A percentile compares a stretch with the other conserved stretches of the same genome.
Conservation (phyloP, 2,113 vertebrate species). For the Probosciger aterrimus region DNA sequence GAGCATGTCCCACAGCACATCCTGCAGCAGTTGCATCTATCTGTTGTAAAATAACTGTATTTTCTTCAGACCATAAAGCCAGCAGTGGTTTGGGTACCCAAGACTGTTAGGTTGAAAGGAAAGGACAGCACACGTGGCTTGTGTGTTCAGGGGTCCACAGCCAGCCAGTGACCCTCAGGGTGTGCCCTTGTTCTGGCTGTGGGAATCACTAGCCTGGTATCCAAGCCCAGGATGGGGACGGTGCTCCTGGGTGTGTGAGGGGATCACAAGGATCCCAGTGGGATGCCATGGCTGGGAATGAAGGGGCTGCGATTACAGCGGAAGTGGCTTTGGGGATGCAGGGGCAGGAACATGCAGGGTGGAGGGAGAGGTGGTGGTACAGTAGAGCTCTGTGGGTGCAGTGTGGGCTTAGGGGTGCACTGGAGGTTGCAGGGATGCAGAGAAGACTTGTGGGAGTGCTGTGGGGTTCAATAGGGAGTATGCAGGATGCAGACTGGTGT, state of each 20-base stretch:
- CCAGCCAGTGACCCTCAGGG: neutral
- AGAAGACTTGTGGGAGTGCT: neutral
- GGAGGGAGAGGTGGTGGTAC: neutral
- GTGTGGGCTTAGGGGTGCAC: neutral
- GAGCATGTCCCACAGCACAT: neutral
- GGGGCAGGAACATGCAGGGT: neutral
- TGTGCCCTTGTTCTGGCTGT: neutral
- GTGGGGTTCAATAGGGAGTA: neutral
- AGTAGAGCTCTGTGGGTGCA: neutral
- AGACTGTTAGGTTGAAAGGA: neutral
- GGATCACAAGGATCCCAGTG: neutral
- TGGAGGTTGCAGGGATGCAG: neutral
- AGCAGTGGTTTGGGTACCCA: neutral
- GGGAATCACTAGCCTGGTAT: neutral
- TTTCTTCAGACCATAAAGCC: neutral
- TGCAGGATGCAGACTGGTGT: no score
- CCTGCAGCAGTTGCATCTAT: neutral
- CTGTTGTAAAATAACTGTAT: neutral
- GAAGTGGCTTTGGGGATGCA: neutral
- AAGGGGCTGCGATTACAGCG: neutral
- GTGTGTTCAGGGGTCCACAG: neutral
- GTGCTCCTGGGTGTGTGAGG: fast-evolving
- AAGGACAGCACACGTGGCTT: fast-evolving
- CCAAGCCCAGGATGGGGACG: neutral
- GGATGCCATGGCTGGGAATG: neutral